These are phyloP conservation scores for Channa argus DNA, from an alignment of 2,113 vertebrate genomes.

Conservation along the genomic window DNA sequence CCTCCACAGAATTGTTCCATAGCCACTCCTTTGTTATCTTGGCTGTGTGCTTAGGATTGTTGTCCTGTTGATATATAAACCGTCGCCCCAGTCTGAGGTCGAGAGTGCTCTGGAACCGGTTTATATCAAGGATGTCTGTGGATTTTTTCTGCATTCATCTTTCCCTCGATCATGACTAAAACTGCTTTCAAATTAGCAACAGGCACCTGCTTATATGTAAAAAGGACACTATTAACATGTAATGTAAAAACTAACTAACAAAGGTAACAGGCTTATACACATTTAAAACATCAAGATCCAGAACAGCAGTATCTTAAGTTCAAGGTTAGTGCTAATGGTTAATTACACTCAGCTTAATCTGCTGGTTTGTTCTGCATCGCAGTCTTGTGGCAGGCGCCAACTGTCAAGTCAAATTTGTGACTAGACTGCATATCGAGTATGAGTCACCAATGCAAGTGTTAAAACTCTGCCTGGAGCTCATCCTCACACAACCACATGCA, in stretches of 20 bases:
- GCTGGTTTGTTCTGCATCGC: constrained; percentile 1
- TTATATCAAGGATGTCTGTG: no score
- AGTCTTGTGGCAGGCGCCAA: no score
- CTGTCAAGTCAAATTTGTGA: background rate
- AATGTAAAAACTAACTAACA: background rate
- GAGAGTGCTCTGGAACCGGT: no score
- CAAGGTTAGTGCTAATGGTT: background rate
- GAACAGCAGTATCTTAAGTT: background rate
- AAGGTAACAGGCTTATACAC: background rate
- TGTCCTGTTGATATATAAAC: no score
- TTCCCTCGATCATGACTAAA: background rate
- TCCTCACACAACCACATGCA: constrained; percentile 28
- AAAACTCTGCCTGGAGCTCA: constrained; percentile 19
- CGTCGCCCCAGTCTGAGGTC: no score
- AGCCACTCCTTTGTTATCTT: no score
- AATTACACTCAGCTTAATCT: background rate
- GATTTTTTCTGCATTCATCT: no score
- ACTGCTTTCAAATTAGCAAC: background rate
- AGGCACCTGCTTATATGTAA: background rate
- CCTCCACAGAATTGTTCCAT: no score
- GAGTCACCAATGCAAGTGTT: background rate
- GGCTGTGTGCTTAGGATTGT: no score
- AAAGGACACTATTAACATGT: background rate
- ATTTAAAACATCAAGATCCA: background rate
- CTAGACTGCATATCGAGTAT: background rate